phyloP scores from a whole-genome alignment of 2,113 vertebrate species.

The Eurystomus gularis region DNA sequence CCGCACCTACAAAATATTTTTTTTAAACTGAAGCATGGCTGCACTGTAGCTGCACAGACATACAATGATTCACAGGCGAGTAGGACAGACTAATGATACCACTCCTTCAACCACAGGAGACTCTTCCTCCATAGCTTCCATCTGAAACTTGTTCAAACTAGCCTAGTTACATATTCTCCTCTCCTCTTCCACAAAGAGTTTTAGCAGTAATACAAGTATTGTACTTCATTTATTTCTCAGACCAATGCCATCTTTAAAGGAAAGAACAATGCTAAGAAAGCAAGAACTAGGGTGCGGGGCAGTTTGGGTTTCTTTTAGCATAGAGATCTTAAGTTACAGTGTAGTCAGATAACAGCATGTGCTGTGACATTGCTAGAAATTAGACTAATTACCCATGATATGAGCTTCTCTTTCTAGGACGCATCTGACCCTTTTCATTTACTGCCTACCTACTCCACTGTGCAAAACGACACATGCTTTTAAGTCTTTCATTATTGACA shows the following conservation, averaged over 20 bases:
- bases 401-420: neutral
- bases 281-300: neutral
- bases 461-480: neutral
- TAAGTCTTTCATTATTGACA: neutral
- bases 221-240: neutral
- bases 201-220: neutral
- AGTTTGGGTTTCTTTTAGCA: fast-evolving
- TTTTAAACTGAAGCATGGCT: neutral
- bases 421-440: neutral
- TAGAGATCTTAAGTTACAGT: neutral
- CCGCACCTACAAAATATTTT: slow-evolving; percentile 83
- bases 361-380: neutral
- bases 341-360: neutral
- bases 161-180: neutral
- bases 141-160: neutral
- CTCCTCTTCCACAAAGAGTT: neutral
- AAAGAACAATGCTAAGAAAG: neutral
- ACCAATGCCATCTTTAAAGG: neutral
- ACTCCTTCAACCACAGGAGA: neutral
- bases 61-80: neutral
- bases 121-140: neutral
- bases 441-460: neutral
- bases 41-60: neutral
- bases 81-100: neutral
- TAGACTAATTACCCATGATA: neutral